phyloP scores from a whole-genome alignment of 2,113 vertebrate genomes.

The Nibea albiflora region DNA sequence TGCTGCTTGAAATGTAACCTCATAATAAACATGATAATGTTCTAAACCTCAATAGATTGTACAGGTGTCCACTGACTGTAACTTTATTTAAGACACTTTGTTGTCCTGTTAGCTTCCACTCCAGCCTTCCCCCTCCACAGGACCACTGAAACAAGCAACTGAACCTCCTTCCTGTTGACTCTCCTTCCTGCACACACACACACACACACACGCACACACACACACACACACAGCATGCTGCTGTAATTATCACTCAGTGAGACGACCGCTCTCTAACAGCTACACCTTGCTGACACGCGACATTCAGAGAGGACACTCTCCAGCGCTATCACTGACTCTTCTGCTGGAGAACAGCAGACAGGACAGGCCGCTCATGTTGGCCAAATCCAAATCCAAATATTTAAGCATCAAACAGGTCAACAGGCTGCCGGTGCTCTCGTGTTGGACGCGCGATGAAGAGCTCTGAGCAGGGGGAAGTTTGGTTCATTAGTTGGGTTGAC shows the following conservation, averaged over 20 bases:
- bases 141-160: conserved; percentile 19
- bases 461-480: conserved; percentile 1
- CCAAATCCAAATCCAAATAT: conserved; percentile 68
- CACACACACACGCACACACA: conserved; percentile 27
- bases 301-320: conserved; percentile 59
- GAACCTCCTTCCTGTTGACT: conserved; percentile 20
- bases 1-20: no score
- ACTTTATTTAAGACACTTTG: not conserved
- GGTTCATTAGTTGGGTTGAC: conserved; percentile 63
- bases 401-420: conserved; percentile 62
- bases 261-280: conserved; percentile 38
- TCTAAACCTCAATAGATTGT: no score
- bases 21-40: no score
- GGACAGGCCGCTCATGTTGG: conserved; percentile 12
- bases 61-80: no score
- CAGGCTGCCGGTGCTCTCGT: conserved; percentile 11
- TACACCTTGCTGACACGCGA: conserved; percentile 42
- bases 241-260: conserved; percentile 52
- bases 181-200: conserved; percentile 10
- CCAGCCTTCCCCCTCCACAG: not conserved
- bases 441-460: conserved; percentile 4
- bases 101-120: conserved; percentile 11
- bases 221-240: conserved; percentile 10
- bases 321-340: conserved; percentile 35
- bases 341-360: conserved; percentile 28